Evolutionary conservation across 2,113 vertebrate species (phyloP).

Genomic region (Melospiza melodia): DNA sequence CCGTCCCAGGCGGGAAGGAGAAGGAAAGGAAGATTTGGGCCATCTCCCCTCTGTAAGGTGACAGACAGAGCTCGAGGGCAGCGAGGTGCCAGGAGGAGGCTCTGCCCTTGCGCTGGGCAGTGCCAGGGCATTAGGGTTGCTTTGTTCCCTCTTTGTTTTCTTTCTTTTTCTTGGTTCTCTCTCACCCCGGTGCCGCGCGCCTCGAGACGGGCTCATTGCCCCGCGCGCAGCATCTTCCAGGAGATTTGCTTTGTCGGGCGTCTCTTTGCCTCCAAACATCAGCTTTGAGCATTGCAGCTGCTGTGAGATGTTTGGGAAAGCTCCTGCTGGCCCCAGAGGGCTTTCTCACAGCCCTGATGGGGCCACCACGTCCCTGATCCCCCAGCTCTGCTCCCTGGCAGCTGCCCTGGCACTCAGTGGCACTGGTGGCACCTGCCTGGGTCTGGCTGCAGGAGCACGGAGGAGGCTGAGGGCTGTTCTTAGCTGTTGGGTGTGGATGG

Average conservation of each 20-base stretch:
- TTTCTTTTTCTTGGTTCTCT: neutral
- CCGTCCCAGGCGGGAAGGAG: neutral
- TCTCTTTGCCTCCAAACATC: neutral
- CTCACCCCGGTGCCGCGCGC: rapidly evolving
- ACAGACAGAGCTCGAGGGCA: neutral
- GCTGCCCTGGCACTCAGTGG: rapidly evolving
- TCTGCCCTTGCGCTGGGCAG: neutral
- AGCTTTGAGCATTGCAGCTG: neutral
- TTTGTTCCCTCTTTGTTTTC: neutral
- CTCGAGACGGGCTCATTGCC: neutral
- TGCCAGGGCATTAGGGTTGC: neutral
- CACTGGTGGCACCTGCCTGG: rapidly evolving
- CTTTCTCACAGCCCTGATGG: rapidly evolving
- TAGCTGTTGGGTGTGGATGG: neutral
- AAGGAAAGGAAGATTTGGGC: neutral
- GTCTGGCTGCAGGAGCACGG: neutral
- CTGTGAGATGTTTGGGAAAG: neutral
- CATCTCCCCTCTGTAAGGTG: neutral
- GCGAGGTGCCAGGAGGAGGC: neutral
- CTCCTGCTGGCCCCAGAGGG: neutral
- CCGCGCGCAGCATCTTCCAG: neutral
- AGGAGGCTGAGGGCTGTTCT: neutral
- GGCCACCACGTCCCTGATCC: neutral
- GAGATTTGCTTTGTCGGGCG: neutral
- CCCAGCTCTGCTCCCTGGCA: rapidly evolving